Evolutionary conservation across 2,113 vertebrate species (phyloP).

Genomic region (Nothobranchius kuhntae): DNA sequence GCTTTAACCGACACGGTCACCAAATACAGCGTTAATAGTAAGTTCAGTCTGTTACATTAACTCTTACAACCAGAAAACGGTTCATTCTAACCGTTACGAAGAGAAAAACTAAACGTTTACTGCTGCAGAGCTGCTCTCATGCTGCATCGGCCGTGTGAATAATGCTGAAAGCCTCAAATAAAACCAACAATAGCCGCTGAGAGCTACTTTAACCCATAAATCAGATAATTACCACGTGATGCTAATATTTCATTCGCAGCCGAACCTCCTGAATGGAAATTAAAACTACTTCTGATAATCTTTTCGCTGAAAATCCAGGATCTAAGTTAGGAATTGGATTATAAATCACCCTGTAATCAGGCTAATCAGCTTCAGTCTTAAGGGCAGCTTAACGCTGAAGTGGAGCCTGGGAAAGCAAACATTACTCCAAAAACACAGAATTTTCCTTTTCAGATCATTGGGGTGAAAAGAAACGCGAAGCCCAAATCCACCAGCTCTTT

Average conservation of each 20-base stretch:
- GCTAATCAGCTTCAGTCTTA: constrained; percentile 32
- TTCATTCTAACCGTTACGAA: too few species aligned
- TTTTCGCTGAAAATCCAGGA: constrained; percentile 29
- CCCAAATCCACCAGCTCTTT: background rate
- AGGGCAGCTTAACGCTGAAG: constrained; percentile 1
- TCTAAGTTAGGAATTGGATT: constrained; percentile 44
- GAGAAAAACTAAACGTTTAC: too few species aligned
- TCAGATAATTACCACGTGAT: constrained; percentile 15
- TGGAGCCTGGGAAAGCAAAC: constrained; percentile 8
- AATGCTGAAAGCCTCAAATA: background rate
- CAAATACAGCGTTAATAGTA: too few species aligned
- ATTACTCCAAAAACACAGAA: background rate
- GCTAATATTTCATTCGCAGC: constrained; percentile 25
- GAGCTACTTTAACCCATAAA: background rate
- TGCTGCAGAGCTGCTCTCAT: too few species aligned
- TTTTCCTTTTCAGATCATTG: background rate
- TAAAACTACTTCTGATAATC: constrained; percentile 39
- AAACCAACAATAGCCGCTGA: background rate
- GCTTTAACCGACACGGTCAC: too few species aligned
- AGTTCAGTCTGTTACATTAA: too few species aligned
- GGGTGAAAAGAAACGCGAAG: background rate
- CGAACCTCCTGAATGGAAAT: constrained; percentile 46
- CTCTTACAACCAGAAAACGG: too few species aligned
- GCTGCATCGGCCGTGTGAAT: too few species aligned
- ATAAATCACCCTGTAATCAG: constrained; percentile 45